These are phyloP conservation scores for Luperina nickerlii DNA, from an alignment of 2,888 invertebrate genomes.

Conservation along the genomic window DNA sequence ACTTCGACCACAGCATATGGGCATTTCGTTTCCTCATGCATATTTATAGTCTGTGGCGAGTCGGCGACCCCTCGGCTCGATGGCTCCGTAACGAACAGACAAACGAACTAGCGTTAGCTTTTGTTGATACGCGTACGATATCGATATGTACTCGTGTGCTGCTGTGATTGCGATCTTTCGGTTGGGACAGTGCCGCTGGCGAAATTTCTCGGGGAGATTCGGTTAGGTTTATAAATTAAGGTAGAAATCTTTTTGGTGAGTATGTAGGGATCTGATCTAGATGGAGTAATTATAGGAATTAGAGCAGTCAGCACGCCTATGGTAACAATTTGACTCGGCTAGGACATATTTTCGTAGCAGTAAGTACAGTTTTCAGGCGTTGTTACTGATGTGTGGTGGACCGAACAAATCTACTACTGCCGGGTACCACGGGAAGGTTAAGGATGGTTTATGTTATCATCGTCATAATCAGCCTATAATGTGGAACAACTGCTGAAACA, in stretches of 20 bases:
- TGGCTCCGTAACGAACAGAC: conserved; percentile 61
- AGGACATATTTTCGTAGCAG: neutral
- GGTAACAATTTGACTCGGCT: neutral
- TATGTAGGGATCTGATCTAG: neutral
- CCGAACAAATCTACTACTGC: neutral
- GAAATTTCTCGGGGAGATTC: conserved; percentile 15
- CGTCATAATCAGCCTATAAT: too few relatives aligned
- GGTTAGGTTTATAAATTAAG: conserved; percentile 18
- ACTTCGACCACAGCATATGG: conserved; percentile 63
- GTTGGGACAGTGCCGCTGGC: conserved; percentile 18
- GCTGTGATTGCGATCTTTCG: conserved; percentile 64
- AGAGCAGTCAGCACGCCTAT: neutral
- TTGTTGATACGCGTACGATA: conserved; percentile 59
- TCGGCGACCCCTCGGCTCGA: conserved; percentile 62
- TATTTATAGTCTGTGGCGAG: conserved; percentile 60
- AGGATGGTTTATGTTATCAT: too few relatives aligned
- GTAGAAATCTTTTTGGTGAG: neutral
- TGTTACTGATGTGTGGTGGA: too few relatives aligned
- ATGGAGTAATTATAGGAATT: neutral
- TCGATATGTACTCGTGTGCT: conserved; percentile 54
- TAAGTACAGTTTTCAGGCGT: too few relatives aligned
- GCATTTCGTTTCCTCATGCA: conserved; percentile 67
- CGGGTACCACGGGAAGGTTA: neutral
- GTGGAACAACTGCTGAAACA: too few relatives aligned
- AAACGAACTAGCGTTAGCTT: conserved; percentile 60